Percentiles rank a stretch among this genome's conserved stretches.
Conservation (phyloP, 2,797 vertebrate genomes). For the Loris lydekkerianus region DNA sequence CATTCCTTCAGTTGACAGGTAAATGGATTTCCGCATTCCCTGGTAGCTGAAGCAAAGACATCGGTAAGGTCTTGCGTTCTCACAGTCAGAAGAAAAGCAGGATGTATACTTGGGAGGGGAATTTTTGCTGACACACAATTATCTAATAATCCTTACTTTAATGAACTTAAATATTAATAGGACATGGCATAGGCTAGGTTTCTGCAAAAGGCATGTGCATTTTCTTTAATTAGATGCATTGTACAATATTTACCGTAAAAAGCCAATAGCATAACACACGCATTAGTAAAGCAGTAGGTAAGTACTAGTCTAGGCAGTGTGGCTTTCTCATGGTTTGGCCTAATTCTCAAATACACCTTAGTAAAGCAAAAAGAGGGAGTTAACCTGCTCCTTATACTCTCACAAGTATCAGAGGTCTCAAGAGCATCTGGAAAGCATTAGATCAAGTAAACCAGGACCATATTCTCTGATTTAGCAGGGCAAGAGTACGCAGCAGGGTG, state of each 20-base stretch:
- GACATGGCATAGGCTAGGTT: background rate
- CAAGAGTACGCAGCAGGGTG: background rate
- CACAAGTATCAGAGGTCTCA: background rate
- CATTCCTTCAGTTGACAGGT: background rate
- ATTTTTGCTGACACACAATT: background rate
- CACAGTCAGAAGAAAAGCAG: background rate
- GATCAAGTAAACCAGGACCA: background rate
- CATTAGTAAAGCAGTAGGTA: background rate
- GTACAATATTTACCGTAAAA: background rate
- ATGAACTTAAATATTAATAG: background rate
- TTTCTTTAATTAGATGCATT: background rate
- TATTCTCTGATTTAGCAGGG: conserved; percentile 9
- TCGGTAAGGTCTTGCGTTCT: background rate
- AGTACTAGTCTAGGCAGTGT: background rate
- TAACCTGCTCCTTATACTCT: background rate
- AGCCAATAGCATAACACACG: background rate
- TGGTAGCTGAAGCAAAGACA: background rate
- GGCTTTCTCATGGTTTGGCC: background rate
- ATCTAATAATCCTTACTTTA: background rate
- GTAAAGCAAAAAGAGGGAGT: background rate
- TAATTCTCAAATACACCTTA: background rate
- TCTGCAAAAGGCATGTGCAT: background rate
- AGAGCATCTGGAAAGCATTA: background rate
- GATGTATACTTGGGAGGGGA: background rate
- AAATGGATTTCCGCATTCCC: background rate